Evolutionary conservation across 2,888 invertebrate species (phyloP).

Genomic region (Leptopilina myrica): DNA sequence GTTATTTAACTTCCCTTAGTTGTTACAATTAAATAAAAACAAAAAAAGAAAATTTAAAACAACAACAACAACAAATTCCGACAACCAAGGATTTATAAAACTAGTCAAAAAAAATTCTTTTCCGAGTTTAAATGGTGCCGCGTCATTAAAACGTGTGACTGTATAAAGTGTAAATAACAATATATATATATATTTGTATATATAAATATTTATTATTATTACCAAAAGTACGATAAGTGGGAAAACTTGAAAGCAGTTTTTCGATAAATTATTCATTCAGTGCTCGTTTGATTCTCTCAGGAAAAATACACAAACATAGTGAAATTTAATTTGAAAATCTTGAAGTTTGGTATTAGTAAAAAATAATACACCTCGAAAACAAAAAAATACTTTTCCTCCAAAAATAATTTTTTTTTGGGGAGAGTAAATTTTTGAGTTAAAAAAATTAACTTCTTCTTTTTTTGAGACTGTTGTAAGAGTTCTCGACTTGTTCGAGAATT

Average conservation of each 20-base stretch:
- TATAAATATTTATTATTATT: constrained; percentile 29
- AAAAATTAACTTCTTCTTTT: neutral
- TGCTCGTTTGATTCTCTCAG: constrained; percentile 35
- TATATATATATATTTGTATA: neutral
- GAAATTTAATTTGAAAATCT: neutral
- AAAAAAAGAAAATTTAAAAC: constrained; percentile 19
- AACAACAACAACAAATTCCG: constrained; percentile 41
- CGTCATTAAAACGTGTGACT: constrained; percentile 42
- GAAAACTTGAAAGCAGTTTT: constrained; percentile 19
- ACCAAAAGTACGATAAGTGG: constrained; percentile 9
- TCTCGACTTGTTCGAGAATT: constrained; percentile 63
- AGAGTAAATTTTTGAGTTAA: neutral
- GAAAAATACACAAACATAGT: neutral
- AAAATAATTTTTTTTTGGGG: too few relatives aligned
- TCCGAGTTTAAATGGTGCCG: constrained; percentile 44
- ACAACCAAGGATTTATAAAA: constrained; percentile 64
- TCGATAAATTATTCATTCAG: constrained; percentile 16
- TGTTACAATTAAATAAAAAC: neutral
- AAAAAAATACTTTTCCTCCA: too few relatives aligned
- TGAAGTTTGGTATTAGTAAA: too few relatives aligned
- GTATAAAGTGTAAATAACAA: constrained; percentile 57
- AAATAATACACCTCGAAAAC: too few relatives aligned
- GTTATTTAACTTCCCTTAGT: constrained; percentile 2
- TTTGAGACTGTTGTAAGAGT: constrained; percentile 50
- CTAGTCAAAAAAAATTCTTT: constrained; percentile 62